Evolutionary conservation across 2,797 vertebrate species (phyloP), one percentile per base, ranked within the genome.

Genomic region (Spinus pinus): DNA sequence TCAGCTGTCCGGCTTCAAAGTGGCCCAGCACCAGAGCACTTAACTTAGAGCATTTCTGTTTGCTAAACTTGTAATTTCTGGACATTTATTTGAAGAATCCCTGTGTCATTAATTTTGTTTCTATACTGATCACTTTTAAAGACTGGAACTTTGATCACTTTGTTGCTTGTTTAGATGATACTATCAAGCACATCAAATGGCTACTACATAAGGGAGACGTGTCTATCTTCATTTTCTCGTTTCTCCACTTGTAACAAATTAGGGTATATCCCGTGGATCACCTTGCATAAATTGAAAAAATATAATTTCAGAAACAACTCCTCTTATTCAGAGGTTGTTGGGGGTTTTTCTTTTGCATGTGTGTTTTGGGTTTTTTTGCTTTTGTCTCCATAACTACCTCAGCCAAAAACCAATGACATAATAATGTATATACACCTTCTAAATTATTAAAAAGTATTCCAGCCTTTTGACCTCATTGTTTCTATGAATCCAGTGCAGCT

Each of bases 1-100:
- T 92, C 82, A 92, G 35, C 78, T 95, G 67, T 88, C 56, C 58
- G 60, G 47, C 58, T 95, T 80, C 91, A 75, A 95, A 88, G 39
- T 65, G 64, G 15, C 72, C 70, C 57, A 91, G 35, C 27, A 80
- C 47, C 58, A 57, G 46, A 91, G 51, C n/a, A 71, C 56, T 92
- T 70, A 64, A 66, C 54, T 84, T n/a, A 53, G 12, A 80, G 21
- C 37, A 64, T 71, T 74, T 86, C 28, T 78, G 60, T 83, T 91
- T 74, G 81, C 14, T 71, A 46, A 80, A 57, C 7, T 27, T 41
- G 15, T 51, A 7, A 54, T 86, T 92, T 91, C 35, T 67, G 78
- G 60, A 82, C 53, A 82, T 41, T 47, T 57, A 8, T 66, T 82
- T 73, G 50, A 57, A 70, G 39, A 87, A 67, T 47, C 28, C 24